Evolutionary conservation across 1,140 invertebrate genomes (phyloP), one percentile per base, ranked within the genome.

Genomic region (Pogonomyrmex barbatus): DNA sequence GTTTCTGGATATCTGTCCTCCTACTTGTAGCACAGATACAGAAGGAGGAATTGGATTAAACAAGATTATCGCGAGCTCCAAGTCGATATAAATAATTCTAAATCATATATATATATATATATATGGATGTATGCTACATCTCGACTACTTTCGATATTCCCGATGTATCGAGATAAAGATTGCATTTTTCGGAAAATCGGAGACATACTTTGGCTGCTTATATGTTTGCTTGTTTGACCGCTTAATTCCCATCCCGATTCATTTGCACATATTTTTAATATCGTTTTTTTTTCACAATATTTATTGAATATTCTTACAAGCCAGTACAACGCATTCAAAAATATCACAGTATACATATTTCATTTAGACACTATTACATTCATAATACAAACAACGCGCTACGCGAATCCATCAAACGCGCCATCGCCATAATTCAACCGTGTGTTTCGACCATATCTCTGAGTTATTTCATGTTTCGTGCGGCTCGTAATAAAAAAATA

Each of bases 221-320:
- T 47, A 45, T 33, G 56, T 36, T 24, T 24, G 24, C 24, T 24
- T 24, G 24, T 24, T 24, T 24, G 24, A 24, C 24, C 24, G 24
- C 24, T 24, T 12, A 67, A 24, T 82, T 45, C 3, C 67, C 47
- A 71, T 2, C 24, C 24, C 24, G 6, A 75, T 60, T 60, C 12
- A 10, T 82, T 8, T 8, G 17, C 54, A 24, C n/a, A 14, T 39
- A 39, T 83, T 39, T 75, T 33, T 2, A 24, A 12, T n/a, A 36
- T 50, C 47, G 12, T 47, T 39, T 60, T 75, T 71, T 82, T 30
- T 2, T 6, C 54, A 10, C 4, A n/a, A 9, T 83, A 75, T 73
- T 83, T 83, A 83, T 75, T 60, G 79, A 75, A 83, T 83, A 62
- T 75, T 73, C 68, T 83, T 83, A 75, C 73, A 83, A 83, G 30